A percentile compares a stretch with the other conserved stretches of the same genome.
These are phyloP conservation scores for Smittia aterrima DNA, from an alignment of 2,888 invertebrate species.

Conservation along the genomic window DNA sequence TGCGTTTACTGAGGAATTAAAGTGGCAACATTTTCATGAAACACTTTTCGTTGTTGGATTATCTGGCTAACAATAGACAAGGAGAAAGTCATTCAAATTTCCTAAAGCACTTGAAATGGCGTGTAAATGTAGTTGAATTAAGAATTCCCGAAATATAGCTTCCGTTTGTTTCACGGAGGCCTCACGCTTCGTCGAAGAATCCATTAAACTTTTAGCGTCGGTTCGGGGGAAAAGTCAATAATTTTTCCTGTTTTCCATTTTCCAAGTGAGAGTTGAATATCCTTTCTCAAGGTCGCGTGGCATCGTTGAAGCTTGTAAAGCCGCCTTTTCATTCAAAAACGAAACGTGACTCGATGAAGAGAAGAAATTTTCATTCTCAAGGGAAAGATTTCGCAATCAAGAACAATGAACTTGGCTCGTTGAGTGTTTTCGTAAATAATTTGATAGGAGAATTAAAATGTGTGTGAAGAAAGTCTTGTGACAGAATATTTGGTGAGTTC, in stretches of 20 bases:
- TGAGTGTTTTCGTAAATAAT: too few relatives aligned
- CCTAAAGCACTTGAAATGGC: background rate
- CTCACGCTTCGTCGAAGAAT: background rate
- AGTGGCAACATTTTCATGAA: background rate
- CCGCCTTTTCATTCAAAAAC: background rate
- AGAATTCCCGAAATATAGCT: background rate
- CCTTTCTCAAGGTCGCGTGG: constrained; percentile 35
- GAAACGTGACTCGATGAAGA: constrained; percentile 8
- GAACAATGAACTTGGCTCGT: too few relatives aligned
- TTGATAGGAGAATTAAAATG: too few relatives aligned
- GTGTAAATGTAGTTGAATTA: background rate
- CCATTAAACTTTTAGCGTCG: constrained; percentile 17
- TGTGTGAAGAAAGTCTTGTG: too few relatives aligned
- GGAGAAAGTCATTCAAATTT: background rate
- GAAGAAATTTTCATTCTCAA: constrained; percentile 7
- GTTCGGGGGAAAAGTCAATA: constrained; percentile 22
- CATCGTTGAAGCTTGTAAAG: background rate
- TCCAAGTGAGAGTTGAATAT: constrained; percentile 29
- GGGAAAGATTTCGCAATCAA: background rate
- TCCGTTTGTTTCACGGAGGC: background rate
- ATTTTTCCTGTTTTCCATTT: background rate
- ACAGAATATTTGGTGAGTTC: too few relatives aligned
- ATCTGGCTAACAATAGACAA: background rate
- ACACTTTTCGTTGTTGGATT: background rate
- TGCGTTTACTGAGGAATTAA: background rate